Evolutionary conservation across 2,888 invertebrate species (phyloP).

Genomic region (Tetranychus piercei): DNA sequence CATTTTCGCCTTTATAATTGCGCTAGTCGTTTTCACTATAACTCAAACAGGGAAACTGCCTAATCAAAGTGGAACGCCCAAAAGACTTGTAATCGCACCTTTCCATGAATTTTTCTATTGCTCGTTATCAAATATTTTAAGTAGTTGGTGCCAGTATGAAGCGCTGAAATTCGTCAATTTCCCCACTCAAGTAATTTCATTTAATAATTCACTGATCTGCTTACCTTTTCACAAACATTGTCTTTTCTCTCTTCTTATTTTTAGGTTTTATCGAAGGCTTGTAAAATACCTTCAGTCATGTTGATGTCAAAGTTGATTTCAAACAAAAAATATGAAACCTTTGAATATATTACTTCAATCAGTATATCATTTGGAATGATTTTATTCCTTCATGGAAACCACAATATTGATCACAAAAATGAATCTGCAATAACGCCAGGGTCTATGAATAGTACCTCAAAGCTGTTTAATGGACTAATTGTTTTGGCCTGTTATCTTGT

Average conservation of each 20-base stretch:
- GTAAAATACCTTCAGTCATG: slow-evolving; percentile 95
- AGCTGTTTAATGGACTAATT: slow-evolving; percentile 55
- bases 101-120: slow-evolving; percentile 86
- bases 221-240: neutral
- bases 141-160: slow-evolving; percentile 99
- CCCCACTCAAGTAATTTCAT: slow-evolving; percentile 61
- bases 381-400: slow-evolving; percentile 49
- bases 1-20: slow-evolving; percentile 58
- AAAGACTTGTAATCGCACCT: slow-evolving; percentile 51
- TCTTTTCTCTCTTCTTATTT: slow-evolving; percentile 7
- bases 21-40: slow-evolving; percentile 32
- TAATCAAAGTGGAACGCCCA: slow-evolving; percentile 7
- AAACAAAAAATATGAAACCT: slow-evolving; percentile 60
- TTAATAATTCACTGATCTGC: neutral
- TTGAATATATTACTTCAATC: slow-evolving; percentile 76
- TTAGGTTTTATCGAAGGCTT: slow-evolving; percentile 80
- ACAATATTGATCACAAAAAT: slow-evolving; percentile 12
- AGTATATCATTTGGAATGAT: slow-evolving; percentile 81
- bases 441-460: slow-evolving; percentile 27
- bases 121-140: slow-evolving; percentile 88
- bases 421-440: neutral
- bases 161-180: slow-evolving; percentile 94
- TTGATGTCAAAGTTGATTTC: slow-evolving; percentile 86
- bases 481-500: slow-evolving; percentile 73
- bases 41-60: neutral